Evolutionary conservation across 2,113 vertebrate genomes (phyloP).

Genomic region (Myotis yumanensis): DNA sequence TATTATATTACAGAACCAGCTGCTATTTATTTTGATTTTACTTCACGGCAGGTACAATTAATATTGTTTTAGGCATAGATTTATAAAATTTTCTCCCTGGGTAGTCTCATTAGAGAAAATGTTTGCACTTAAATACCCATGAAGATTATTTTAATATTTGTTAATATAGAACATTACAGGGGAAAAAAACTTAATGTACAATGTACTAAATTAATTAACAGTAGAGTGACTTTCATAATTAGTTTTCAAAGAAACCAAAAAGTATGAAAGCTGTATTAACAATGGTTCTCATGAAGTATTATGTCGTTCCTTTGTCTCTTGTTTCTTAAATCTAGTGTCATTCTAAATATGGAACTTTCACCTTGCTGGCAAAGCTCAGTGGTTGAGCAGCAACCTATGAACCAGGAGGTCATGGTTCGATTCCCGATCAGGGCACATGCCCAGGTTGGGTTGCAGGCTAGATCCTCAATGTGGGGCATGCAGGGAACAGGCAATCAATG

Average conservation of each 20-base stretch:
- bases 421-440: no score
- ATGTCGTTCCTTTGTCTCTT: neutral
- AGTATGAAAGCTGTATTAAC: neutral
- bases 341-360: neutral
- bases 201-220: conserved; percentile 62
- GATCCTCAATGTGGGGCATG: no score
- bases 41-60: conserved; percentile 43
- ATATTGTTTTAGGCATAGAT: conserved; percentile 55
- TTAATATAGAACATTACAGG: neutral
- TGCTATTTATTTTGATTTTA: conserved; percentile 63
- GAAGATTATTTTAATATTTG: conserved; percentile 38
- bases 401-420: no score
- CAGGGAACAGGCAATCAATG: no score
- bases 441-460: no score
- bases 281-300: neutral
- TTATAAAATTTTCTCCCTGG: conserved; percentile 64
- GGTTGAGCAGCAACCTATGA: no score
- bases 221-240: conserved; percentile 39
- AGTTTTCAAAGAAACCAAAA: conserved; percentile 21
- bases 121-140: conserved; percentile 20
- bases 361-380: no score
- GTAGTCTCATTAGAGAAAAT: conserved; percentile 44
- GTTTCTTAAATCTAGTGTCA: neutral
- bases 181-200: conserved; percentile 7
- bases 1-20: conserved; percentile 17